Conservation (phyloP, 2,113 vertebrate genomes). For the Pomatorhinus ruficollis region DNA sequence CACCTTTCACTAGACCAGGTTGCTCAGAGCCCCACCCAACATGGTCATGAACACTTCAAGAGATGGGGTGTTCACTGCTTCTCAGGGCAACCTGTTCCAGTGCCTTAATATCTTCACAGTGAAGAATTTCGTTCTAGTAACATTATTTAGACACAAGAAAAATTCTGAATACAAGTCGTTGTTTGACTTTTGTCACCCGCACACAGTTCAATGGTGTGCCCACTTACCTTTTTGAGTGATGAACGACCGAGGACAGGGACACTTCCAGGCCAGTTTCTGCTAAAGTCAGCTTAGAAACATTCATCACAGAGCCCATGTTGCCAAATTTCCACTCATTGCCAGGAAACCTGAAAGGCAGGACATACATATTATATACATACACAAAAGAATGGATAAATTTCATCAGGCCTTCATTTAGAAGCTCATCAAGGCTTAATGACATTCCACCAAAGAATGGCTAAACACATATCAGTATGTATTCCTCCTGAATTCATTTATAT, state of each 20-base stretch:
- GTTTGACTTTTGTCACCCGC: background rate
- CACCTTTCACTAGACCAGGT: background rate
- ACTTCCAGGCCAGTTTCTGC: background rate
- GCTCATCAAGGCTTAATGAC: background rate
- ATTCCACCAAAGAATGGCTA: background rate
- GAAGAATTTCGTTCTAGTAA: background rate
- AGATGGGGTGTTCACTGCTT: background rate
- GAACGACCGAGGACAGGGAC: accelerated
- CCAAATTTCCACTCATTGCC: background rate
- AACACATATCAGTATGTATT: background rate
- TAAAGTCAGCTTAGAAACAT: background rate
- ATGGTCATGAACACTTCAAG: background rate
- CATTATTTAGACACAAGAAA: background rate
- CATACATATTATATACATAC: background rate
- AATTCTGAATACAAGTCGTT: background rate
- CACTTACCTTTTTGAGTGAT: background rate
- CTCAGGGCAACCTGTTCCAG: accelerated
- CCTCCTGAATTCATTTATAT: background rate
- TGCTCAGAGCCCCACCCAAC: background rate
- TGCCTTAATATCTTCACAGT: background rate
- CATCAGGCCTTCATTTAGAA: background rate
- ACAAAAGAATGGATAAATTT: background rate
- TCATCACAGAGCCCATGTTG: background rate
- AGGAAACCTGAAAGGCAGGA: background rate
- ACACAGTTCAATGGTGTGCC: background rate